phyloP scores from a whole-genome alignment of 1,140 invertebrate genomes.

The Neelides sp. region DNA sequence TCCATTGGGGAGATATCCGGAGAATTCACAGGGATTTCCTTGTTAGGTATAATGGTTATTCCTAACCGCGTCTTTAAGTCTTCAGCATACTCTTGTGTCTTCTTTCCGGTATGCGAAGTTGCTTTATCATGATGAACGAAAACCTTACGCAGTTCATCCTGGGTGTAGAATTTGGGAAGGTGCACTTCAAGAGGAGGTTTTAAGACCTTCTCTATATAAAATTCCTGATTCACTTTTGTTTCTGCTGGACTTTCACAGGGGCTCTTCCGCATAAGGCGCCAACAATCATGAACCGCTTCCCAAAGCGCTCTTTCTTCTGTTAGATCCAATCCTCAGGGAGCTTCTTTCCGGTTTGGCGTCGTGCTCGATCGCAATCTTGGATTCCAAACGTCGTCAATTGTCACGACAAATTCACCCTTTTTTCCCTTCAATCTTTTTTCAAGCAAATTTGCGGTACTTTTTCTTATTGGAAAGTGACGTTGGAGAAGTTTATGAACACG shows the following conservation, averaged over 20 bases:
- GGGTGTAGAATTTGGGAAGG: neutral
- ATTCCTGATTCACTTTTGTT: constrained; percentile 8
- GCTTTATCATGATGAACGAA: constrained; percentile 14
- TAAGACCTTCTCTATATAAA: constrained; percentile 6
- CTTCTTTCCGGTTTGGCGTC: neutral
- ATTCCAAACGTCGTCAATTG: neutral
- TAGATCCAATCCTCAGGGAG: neutral
- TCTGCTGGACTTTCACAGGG: no score
- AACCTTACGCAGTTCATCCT: constrained; percentile 5
- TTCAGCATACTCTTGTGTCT: constrained; percentile 1
- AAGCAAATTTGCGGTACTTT: no score
- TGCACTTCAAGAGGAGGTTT: constrained; percentile 1
- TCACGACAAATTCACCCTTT: neutral
- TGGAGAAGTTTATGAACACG: no score
- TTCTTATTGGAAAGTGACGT: no score
- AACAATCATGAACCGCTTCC: neutral
- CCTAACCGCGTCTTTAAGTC: constrained; percentile 1
- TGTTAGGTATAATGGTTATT: constrained; percentile 7
- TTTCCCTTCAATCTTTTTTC: no score
- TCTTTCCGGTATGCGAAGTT: neutral
- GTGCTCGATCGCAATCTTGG: neutral
- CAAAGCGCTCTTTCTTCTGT: neutral
- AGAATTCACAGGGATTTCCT: constrained; percentile 6
- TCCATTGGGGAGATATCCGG: constrained; percentile 11
- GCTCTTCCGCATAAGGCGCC: neutral